Base-by-base conservation (phyloP, 2,888 invertebrate genomes). In the Pammene fasciana region DNA sequence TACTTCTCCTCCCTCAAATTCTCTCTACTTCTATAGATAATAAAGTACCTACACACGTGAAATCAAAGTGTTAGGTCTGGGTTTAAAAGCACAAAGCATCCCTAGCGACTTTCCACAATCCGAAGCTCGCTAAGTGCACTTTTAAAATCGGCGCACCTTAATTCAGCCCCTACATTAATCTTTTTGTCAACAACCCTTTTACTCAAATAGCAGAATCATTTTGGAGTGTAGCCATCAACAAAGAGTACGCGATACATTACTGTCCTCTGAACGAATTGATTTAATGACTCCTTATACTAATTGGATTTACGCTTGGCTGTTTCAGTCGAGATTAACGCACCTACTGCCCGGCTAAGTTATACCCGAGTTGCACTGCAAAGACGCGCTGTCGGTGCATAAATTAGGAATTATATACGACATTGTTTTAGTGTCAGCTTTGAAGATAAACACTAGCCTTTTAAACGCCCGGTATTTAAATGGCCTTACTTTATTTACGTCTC, bases 281-380 rank as follows among this genome's bases (percentile, higher is more conserved):
- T 90, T 89, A 91, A 86, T 85, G 85, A 86, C 84, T 87, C 86
- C 86, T 87, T 88, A 87, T 89, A 86, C 85, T 90, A 90, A 91
- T 90, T 90, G 85, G 85, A 90, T 87, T 86, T 85, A 84, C 83
- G 84, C 83, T 88, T 80, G 82, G 83, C 82, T 85, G 83, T 82
- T 82, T 82, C 84, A 79, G 77, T 77, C 75, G 74, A 87, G 86
- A 89, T 86, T 84, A 86, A 87, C 76, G 79, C 73, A 66, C 74
- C 60, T 74, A 76, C 81, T 75, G 76, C 75, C 75, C 79, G 77
- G 78, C 81, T 81, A 81, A 83, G 78, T 82, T 82, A 79, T 75
- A 74, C 75, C 36, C 48, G 64, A 41, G 55, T 18, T 72, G 68
- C 65, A 68, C 74, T 71, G 73, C 74, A 72, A 78, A 75, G 80